These are phyloP conservation scores for Hestina assimilis DNA, from an alignment of 1,140 invertebrate genomes.

Conservation along the genomic window DNA sequence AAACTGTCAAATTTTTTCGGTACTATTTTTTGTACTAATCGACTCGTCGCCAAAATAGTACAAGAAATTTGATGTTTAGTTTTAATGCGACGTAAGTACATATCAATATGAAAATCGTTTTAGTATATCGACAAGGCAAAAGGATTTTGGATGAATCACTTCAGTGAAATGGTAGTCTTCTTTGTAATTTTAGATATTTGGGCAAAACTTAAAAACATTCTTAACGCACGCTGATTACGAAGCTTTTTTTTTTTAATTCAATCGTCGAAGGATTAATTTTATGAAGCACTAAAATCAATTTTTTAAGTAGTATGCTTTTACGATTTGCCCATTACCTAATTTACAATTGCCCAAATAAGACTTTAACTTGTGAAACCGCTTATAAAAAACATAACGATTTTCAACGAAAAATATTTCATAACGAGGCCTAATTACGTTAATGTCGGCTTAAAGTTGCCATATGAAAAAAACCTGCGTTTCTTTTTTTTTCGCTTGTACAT, in stretches of 20 bases:
- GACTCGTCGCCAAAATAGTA: not conserved
- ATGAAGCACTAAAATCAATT: not conserved
- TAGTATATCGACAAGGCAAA: slow-evolving; percentile 13
- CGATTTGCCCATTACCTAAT: slow-evolving; percentile 33
- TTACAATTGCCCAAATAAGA: slow-evolving; percentile 33
- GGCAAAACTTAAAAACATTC: slow-evolving; percentile 36
- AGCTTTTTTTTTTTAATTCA: not conserved
- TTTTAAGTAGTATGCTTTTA: slow-evolving; percentile 27
- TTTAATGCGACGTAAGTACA: slow-evolving; percentile 42
- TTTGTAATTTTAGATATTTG: slow-evolving; percentile 37
- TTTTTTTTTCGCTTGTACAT: slow-evolving; percentile 47
- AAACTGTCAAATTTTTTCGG: not conserved
- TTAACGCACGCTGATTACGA: not conserved
- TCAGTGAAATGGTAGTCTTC: slow-evolving; percentile 17
- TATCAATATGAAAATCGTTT: slow-evolving; percentile 38
- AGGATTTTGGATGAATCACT: slow-evolving; percentile 18
- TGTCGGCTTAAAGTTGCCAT: slow-evolving; percentile 33
- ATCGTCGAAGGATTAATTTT: not conserved
- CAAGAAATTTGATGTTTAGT: not conserved
- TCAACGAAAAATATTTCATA: slow-evolving; percentile 33
- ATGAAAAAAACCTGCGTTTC: slow-evolving; percentile 22
- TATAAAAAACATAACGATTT: slow-evolving; percentile 27
- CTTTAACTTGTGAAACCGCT: slow-evolving; percentile 32
- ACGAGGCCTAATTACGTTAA: slow-evolving; percentile 36
- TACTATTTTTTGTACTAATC: not conserved